Conservation (phyloP, 2,113 vertebrate species). For the Planiliza haematocheilus region DNA sequence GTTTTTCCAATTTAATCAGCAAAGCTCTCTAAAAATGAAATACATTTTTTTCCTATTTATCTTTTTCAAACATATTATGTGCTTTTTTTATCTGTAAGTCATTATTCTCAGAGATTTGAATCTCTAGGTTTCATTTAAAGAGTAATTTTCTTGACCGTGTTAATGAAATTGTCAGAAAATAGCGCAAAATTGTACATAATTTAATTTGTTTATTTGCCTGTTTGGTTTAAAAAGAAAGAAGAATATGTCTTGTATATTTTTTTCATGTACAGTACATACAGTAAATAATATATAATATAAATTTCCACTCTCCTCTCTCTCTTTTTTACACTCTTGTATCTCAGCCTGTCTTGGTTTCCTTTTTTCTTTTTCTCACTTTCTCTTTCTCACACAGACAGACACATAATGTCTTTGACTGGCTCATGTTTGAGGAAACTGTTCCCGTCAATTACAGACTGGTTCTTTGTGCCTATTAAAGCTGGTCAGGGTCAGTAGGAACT, state of each 20-base stretch:
- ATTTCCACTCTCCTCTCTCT: constrained; percentile 2
- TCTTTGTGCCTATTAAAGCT: constrained; percentile 61
- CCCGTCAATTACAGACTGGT: constrained; percentile 49
- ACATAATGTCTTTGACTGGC: constrained; percentile 44
- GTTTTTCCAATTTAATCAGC: not conserved
- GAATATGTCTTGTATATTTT: too few species aligned
- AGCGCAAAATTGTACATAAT: not conserved
- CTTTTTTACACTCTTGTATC: constrained; percentile 7
- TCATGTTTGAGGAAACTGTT: constrained; percentile 51
- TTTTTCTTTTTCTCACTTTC: not conserved
- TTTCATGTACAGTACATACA: too few species aligned
- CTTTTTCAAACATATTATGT: constrained; percentile 1
- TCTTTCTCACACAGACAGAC: constrained; percentile 6
- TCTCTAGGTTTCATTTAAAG: constrained; percentile 21
- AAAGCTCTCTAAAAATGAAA: not conserved
- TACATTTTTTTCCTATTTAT: not conserved
- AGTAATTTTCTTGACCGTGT: constrained; percentile 18
- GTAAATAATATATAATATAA: too few species aligned
- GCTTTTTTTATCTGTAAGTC: constrained; percentile 2
- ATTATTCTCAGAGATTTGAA: constrained; percentile 32
- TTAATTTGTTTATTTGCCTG: constrained; percentile 27
- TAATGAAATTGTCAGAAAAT: constrained; percentile 63
- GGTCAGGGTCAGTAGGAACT: constrained; percentile 53
- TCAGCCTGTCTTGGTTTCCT: not conserved
- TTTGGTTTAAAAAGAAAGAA: not conserved